These are phyloP conservation scores for Trypoxylus dichotomus DNA, from an alignment of 1,140 invertebrate genomes.

Conservation along the genomic window DNA sequence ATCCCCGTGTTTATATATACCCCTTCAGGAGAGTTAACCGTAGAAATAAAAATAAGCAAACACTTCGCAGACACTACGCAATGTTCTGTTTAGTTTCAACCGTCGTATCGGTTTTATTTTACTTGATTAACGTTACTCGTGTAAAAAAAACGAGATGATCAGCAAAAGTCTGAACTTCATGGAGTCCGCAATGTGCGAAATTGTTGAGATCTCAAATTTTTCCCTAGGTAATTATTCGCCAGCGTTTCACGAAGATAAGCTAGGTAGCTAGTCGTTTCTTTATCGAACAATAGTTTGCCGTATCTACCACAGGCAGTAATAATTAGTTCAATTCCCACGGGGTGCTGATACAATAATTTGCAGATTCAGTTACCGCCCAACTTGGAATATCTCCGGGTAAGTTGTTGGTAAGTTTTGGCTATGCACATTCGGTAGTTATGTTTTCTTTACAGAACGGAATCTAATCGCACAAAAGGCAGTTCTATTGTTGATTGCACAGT, in stretches of 20 bases:
- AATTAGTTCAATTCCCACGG: not conserved
- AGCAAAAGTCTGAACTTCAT: no score
- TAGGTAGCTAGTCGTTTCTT: slow-evolving; percentile 8
- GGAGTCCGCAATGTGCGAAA: no score
- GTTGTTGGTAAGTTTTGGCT: not conserved
- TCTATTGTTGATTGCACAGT: no score
- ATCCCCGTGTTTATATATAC: slow-evolving; percentile 24
- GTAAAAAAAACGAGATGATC: no score
- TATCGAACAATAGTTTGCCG: not conserved
- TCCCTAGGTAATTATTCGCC: no score
- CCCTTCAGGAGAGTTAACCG: slow-evolving; percentile 11
- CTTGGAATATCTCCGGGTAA: not conserved
- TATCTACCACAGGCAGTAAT: not conserved
- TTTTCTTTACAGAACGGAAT: not conserved
- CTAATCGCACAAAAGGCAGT: not conserved
- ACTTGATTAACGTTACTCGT: no score
- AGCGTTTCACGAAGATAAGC: slow-evolving; percentile 16
- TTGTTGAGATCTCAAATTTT: no score
- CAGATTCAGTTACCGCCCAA: not conserved
- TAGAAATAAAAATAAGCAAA: not conserved
- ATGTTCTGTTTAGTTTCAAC: no score
- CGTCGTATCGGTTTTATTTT: no score
- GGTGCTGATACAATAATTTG: not conserved
- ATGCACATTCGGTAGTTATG: not conserved
- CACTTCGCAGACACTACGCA: no score